Conservation (phyloP, 2,797 vertebrate genomes). For the Cryptoprocta ferox region DNA sequence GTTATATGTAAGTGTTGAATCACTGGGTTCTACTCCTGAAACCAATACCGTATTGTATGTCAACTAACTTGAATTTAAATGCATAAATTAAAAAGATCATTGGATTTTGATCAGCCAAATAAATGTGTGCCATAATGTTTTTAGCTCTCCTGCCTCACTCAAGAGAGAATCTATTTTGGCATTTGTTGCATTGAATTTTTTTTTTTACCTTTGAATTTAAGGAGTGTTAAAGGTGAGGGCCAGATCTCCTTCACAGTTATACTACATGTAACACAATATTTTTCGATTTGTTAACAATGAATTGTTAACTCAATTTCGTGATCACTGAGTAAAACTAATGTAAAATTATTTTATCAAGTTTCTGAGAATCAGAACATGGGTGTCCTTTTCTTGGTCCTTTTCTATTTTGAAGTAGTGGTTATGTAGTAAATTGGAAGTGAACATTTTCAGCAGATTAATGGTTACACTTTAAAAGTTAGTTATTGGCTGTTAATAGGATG, state of each 20-base stretch:
- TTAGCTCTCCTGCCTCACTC: neutral
- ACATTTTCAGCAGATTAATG: neutral
- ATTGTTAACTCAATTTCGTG: neutral
- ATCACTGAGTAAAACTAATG: neutral
- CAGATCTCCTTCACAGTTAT: neutral
- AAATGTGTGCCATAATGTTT: neutral
- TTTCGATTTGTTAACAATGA: neutral
- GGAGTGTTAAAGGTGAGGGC: rapidly evolving
- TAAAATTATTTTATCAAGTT: neutral
- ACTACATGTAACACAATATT: neutral
- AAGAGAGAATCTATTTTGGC: neutral
- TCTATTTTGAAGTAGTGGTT: neutral
- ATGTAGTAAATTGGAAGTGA: neutral
- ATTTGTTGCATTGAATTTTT: neutral
- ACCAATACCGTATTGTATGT: too few species aligned
- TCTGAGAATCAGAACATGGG: neutral
- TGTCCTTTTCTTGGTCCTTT: neutral
- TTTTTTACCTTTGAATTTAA: neutral
- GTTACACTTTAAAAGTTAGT: neutral
- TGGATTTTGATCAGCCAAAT: neutral
- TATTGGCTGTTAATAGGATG: neutral
- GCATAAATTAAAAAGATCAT: neutral
- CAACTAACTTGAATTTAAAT: too few species aligned
- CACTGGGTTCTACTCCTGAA: too few species aligned
- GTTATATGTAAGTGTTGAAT: too few species aligned